Conservation (phyloP, 92 coral and sea anemone species). For the Epizoanthus rinbou region DNA sequence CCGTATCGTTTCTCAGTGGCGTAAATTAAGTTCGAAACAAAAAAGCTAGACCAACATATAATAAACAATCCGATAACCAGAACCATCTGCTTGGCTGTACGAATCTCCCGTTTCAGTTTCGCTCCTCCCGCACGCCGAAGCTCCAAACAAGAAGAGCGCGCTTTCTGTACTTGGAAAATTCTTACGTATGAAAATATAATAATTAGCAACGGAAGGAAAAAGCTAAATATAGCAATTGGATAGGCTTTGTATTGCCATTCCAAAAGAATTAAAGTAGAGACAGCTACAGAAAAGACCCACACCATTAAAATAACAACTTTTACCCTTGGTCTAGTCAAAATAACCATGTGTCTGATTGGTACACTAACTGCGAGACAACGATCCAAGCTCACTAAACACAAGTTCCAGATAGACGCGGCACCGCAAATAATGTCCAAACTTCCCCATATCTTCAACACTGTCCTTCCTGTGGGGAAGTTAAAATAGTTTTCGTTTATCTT, state of each 20-base stretch:
- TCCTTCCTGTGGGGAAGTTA: slow-evolving; percentile 68
- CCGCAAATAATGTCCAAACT: slow-evolving; percentile 87
- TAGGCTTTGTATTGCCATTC: slow-evolving; percentile 79
- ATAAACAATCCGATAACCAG: slow-evolving; percentile 83
- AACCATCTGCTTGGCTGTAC: slow-evolving; percentile 94
- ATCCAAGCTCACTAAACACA: slow-evolving; percentile 94
- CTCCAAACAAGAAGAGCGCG: slow-evolving; percentile 55
- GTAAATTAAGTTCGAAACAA: slow-evolving; percentile 73
- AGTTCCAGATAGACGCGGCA: slow-evolving; percentile 95
- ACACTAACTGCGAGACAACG: slow-evolving; percentile 84
- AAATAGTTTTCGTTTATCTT: slow-evolving; percentile 51
- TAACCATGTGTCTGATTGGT: slow-evolving; percentile 88
- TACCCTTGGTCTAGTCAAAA: slow-evolving; percentile 79
- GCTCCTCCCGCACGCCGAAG: slow-evolving; percentile 69
- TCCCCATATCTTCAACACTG: slow-evolving; percentile 66
- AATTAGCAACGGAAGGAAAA: slow-evolving; percentile 77
- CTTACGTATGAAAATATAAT: slow-evolving; percentile 84
- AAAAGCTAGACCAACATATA: slow-evolving; percentile 93
- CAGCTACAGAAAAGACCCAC: slow-evolving; percentile 78
- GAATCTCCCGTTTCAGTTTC: slow-evolving; percentile 83
- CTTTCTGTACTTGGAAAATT: slow-evolving; percentile 80
- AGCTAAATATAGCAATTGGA: slow-evolving; percentile 76
- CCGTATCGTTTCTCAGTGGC: slow-evolving; percentile 54
- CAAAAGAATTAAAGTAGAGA: slow-evolving; percentile 69
- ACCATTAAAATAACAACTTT: slow-evolving; percentile 76